Conservation (phyloP, 2,888 invertebrate genomes). For the Vesta saturnalis region DNA sequence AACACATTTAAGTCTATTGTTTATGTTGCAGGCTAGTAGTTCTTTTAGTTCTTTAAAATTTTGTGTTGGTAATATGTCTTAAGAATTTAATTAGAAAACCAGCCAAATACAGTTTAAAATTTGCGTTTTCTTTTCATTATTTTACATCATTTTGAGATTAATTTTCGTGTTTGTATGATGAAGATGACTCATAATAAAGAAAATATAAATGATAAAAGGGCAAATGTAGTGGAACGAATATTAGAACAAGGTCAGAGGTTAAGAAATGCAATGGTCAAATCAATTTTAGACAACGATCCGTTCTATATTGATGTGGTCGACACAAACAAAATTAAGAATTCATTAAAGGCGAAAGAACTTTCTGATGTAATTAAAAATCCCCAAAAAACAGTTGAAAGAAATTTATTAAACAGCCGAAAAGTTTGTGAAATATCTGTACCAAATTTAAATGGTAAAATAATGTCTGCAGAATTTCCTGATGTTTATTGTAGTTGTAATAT, state of each 20-base stretch:
- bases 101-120: conserved; percentile 12
- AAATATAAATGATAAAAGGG: not conserved
- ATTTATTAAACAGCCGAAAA: not conserved
- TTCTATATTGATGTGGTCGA: conserved; percentile 50
- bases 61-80: not conserved
- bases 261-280: conserved; percentile 59
- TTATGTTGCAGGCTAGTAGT: too few species aligned
- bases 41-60: too few species aligned
- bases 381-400: not conserved
- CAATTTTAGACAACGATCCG: conserved; percentile 59
- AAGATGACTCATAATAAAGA: conserved; percentile 24
- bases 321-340: conserved; percentile 22
- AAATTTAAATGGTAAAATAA: not conserved
- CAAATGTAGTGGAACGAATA: conserved; percentile 49
- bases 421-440: not conserved
- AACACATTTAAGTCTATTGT: too few species aligned
- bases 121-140: not conserved
- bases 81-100: not conserved
- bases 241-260: conserved; percentile 57
- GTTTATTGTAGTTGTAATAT: conserved; percentile 53
- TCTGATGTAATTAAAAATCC: not conserved
- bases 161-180: not conserved
- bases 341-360: conserved; percentile 38
- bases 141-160: not conserved
- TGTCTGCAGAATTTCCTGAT: conserved; percentile 19